Percentiles rank a stretch among this genome's conserved stretches.
Evolutionary conservation across 2,797 vertebrate genomes (phyloP).

Genomic region (Chelmon rostratus): DNA sequence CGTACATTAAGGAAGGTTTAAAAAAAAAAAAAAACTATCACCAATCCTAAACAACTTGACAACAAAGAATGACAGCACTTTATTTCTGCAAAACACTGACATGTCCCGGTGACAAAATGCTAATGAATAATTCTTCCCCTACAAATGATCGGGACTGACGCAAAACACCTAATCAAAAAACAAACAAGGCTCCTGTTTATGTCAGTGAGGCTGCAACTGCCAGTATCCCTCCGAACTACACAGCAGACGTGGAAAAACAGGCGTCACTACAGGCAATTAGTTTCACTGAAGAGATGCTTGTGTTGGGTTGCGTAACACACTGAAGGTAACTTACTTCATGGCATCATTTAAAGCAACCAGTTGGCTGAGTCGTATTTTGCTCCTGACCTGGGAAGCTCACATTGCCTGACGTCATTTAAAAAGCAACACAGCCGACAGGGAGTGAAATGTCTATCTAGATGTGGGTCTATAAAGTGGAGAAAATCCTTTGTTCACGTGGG

Average conservation of each 20-base stretch:
- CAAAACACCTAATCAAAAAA: constrained; percentile 51
- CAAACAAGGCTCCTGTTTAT: constrained; percentile 45
- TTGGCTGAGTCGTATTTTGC: not conserved
- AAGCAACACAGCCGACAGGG: too few species aligned
- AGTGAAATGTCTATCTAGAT: too few species aligned
- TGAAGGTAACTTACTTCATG: not conserved
- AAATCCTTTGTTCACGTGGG: too few species aligned
- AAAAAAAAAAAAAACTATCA: too few species aligned
- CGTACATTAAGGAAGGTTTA: not conserved
- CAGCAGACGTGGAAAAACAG: constrained; percentile 49
- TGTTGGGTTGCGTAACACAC: constrained; percentile 16
- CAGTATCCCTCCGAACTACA: constrained; percentile 18
- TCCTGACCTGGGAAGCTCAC: not conserved
- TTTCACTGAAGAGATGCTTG: constrained; percentile 26
- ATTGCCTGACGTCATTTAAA: too few species aligned
- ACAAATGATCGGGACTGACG: constrained; percentile 35
- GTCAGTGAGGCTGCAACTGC: constrained; percentile 18
- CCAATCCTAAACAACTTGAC: not conserved
- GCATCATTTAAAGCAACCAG: not conserved
- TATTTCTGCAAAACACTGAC: constrained; percentile 16
- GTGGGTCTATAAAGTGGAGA: too few species aligned
- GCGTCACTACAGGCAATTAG: constrained; percentile 31
- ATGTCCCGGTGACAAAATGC: constrained; percentile 4
- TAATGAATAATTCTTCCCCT: constrained; percentile 13
- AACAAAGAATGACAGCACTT: not conserved